phyloP scores from a whole-genome alignment of 2,797 vertebrate species.

The Poecile montanus region DNA sequence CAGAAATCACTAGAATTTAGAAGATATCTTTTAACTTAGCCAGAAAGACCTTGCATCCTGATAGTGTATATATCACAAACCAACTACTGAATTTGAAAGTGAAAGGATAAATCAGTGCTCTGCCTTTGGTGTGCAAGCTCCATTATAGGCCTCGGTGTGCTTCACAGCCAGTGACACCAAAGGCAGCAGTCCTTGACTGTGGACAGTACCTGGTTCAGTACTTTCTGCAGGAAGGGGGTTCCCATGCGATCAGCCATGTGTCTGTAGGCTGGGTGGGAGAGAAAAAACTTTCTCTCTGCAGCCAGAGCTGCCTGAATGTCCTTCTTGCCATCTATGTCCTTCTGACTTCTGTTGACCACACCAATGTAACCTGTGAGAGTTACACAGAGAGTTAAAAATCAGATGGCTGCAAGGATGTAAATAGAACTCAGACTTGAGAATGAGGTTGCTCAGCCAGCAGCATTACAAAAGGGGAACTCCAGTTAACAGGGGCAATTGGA shows the following conservation, averaged over 20 bases:
- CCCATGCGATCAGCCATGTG: conserved; percentile 98
- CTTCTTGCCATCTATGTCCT: conserved; percentile 97
- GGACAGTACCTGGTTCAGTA: conserved; percentile 91
- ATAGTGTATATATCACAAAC: not conserved
- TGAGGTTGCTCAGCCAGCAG: not conserved
- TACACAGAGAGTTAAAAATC: not conserved
- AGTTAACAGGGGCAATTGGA: not conserved
- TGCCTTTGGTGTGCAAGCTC: not conserved
- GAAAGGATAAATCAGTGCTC: not conserved
- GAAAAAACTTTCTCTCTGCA: conserved; percentile 96
- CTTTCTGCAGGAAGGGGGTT: conserved; percentile 93
- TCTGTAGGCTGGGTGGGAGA: conserved; percentile 92
- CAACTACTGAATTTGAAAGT: not conserved
- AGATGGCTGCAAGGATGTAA: not conserved
- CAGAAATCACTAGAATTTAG: not conserved
- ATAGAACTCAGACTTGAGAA: not conserved
- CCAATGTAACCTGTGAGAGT: conserved; percentile 89
- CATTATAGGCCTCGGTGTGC: not conserved
- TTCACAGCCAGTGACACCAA: not conserved
- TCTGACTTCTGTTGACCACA: conserved; percentile 98
- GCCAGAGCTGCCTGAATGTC: conserved; percentile 92
- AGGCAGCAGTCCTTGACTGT: not conserved
- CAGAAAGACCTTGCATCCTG: not conserved
- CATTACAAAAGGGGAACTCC: not conserved
- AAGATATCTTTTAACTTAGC: not conserved